Conservation (phyloP, 1,140 invertebrate genomes). For the Saccostrea cuccullata region DNA sequence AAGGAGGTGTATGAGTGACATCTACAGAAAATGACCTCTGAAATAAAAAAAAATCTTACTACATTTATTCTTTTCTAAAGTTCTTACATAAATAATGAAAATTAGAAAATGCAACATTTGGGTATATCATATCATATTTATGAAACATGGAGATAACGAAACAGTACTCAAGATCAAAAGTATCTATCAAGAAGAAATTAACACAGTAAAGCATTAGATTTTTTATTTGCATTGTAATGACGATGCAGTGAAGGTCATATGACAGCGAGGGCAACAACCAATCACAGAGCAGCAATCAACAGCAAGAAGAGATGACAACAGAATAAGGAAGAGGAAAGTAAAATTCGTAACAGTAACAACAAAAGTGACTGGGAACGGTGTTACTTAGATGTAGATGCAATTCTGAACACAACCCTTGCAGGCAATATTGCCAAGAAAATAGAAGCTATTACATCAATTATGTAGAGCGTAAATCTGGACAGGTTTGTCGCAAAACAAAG, state of each 20-base stretch:
- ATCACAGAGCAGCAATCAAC: conserved; percentile 17
- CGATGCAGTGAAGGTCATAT: background rate
- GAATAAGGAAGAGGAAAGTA: background rate
- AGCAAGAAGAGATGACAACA: background rate
- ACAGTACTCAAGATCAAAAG: too few relatives aligned
- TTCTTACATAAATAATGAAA: too few relatives aligned
- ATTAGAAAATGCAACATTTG: too few relatives aligned
- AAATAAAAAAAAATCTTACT: background rate
- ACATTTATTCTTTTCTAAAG: background rate
- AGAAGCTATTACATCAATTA: too few relatives aligned
- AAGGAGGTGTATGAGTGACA: background rate
- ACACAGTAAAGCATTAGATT: too few relatives aligned
- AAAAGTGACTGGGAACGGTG: conserved; percentile 40
- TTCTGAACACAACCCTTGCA: conserved; percentile 16
- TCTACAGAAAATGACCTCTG: conserved; percentile 1
- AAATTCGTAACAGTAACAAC: too few relatives aligned
- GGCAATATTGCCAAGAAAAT: too few relatives aligned
- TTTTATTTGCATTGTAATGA: too few relatives aligned
- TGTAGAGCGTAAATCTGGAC: background rate
- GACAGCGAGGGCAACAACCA: conserved; percentile 34
- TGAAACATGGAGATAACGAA: too few relatives aligned
- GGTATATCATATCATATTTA: too few relatives aligned
- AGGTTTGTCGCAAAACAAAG: background rate
- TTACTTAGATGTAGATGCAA: conserved; percentile 35
- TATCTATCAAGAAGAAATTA: too few relatives aligned